Conservation (phyloP, 2,113 vertebrate genomes). For the Ailuropoda melanoleuca region DNA sequence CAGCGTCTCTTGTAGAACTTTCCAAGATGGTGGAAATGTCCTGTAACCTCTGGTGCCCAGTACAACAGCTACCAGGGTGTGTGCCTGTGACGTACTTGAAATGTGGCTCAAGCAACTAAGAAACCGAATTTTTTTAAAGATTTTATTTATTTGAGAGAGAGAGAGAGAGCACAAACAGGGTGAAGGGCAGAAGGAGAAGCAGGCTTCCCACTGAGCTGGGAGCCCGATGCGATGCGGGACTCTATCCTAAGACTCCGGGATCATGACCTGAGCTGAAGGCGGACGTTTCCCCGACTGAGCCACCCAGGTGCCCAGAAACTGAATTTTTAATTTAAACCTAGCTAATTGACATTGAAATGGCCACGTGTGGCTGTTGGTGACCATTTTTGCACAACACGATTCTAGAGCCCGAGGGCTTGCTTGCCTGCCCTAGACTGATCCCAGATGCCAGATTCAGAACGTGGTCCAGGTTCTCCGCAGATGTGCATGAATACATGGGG, state of each 20-base stretch:
- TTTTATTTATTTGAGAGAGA: too few species aligned
- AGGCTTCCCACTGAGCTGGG: too few species aligned
- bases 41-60: background rate
- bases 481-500: rapidly evolving
- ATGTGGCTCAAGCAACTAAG: background rate
- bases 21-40: background rate
- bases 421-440: background rate
- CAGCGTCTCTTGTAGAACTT: background rate
- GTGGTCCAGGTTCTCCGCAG: background rate
- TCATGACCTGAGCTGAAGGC: too few species aligned
- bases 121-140: background rate
- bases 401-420: background rate
- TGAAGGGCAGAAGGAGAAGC: too few species aligned
- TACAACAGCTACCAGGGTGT: rapidly evolving
- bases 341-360: background rate
- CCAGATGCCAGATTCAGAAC: background rate
- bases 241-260: too few species aligned
- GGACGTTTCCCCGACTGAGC: too few species aligned
- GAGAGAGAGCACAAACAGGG: too few species aligned
- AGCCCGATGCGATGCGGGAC: too few species aligned
- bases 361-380: background rate
- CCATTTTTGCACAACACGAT: background rate
- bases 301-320: too few species aligned
- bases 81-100: background rate
- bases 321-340: background rate